Evolutionary conservation across 2,888 invertebrate genomes (phyloP), one percentile per base, ranked within the genome.

Genomic region (Mesochorus sp.): DNA sequence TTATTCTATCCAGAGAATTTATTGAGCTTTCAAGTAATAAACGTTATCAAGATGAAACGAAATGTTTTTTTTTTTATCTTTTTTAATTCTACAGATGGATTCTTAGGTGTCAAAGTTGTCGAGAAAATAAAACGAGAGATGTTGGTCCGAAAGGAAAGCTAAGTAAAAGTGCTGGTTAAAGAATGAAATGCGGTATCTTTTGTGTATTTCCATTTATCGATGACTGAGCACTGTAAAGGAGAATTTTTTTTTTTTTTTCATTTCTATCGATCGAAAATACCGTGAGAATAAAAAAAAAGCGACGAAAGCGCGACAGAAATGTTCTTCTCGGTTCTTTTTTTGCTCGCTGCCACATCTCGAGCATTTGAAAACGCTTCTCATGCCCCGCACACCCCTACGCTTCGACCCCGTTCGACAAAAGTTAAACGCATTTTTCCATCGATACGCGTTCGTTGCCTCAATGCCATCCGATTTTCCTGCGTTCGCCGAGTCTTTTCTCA

Each of bases 401-500:
- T 3, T 17, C 44, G 37, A 44, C 17, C n/a, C 31, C 39, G 21
- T 66, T 24, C 14, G 55, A 42, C 67, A 73, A 53, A 68, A 51
- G 57, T 21, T 68, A 68, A 76, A 72, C 31, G 37, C 47, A 61
- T 73, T 66, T 73, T 62, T 51, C 12, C 49, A 44, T 49, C 26
- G 62, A 67, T 55, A 71, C 44, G 26, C n/a, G 26, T 59, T 59
- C 53, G 61, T 53, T 47, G 47, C 59, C 44, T 59, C 17, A 24
- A 17, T 26, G 17, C 31, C 55, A 59, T 37, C 19, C 55, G 64
- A 67, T 66, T 70, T 64, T 39, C 17, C 17, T 31, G 19, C 44
- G 59, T 71, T 76, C 66, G 26, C 51, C 42, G 39, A 49, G 24
- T 61, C 44, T 51, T 76, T 74, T 79, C n/a, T 21, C 39, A 34